A percentile compares a stretch with the other conserved stretches of the same genome.
These are phyloP conservation scores for Steinernema scapterisci DNA, from an alignment of 2,888 invertebrate genomes.

Conservation along the genomic window DNA sequence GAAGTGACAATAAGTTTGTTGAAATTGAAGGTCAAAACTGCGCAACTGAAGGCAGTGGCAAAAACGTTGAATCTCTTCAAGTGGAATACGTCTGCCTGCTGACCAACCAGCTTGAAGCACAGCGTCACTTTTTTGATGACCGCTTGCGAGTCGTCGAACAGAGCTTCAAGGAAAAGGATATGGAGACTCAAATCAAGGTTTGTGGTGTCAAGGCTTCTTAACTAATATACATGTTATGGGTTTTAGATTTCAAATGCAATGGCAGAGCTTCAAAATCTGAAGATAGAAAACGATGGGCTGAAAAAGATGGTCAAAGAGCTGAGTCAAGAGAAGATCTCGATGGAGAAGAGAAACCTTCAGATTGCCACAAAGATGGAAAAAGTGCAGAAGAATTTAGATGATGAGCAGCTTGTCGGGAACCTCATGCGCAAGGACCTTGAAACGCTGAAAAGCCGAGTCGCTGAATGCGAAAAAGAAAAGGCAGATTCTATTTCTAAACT, in stretches of 20 bases:
- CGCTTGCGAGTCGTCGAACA: conserved; percentile 48
- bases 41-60: conserved; percentile 24
- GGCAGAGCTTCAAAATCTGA: conserved; percentile 72
- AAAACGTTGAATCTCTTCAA: conserved; percentile 73
- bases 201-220: neutral
- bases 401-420: conserved; percentile 74
- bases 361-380: conserved; percentile 79
- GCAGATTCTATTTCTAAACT: neutral
- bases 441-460: conserved; percentile 48
- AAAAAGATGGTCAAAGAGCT: conserved; percentile 44
- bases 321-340: conserved; percentile 48
- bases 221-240: neutral
- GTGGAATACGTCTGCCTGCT: conserved; percentile 93
- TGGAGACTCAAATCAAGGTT: conserved; percentile 20
- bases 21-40: conserved; percentile 66
- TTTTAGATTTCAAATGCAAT: conserved; percentile 44
- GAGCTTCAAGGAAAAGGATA: conserved; percentile 24
- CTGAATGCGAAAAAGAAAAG: conserved; percentile 9
- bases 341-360: conserved; percentile 75
- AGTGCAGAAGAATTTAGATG: conserved; percentile 50
- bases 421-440: conserved; percentile 74
- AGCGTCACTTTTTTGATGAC: conserved; percentile 51
- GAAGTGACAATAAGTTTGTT: conserved; percentile 93
- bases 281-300: conserved; percentile 70
- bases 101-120: conserved; percentile 80